These are phyloP conservation scores for Neelides sp. DNA, from an alignment of 1,140 invertebrate genomes.

Conservation along the genomic window DNA sequence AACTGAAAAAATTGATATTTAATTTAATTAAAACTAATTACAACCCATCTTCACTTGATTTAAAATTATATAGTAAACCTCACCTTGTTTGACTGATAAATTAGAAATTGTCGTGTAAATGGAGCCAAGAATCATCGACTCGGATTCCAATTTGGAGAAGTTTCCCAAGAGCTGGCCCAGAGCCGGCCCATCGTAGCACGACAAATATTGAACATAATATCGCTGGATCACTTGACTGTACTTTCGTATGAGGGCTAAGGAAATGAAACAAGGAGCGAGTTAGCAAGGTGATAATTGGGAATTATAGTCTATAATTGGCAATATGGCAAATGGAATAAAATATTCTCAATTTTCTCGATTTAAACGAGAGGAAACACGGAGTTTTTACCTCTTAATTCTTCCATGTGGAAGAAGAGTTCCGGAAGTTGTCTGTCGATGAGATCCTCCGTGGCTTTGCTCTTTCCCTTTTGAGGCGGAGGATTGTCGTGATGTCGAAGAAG, in stretches of 20 bases:
- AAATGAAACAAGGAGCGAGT: slow-evolving; percentile 11
- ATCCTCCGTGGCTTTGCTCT: slow-evolving; percentile 75
- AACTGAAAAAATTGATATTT: slow-evolving; percentile 42
- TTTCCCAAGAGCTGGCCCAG: slow-evolving; percentile 69
- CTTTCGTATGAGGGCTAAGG: slow-evolving; percentile 68
- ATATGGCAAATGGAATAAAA: too few species aligned
- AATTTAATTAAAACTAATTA: slow-evolving; percentile 8
- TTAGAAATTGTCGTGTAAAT: slow-evolving; percentile 77
- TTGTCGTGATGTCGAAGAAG: slow-evolving; percentile 90
- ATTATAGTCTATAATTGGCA: too few species aligned
- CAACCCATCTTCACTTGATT: slow-evolving; percentile 2
- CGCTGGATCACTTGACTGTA: slow-evolving; percentile 94
- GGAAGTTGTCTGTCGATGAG: slow-evolving; percentile 86
- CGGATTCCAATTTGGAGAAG: slow-evolving; percentile 75
- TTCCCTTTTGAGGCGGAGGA: slow-evolving; percentile 65
- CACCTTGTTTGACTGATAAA: slow-evolving; percentile 77
- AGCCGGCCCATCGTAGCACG: slow-evolving; percentile 86
- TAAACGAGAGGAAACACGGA: background rate
- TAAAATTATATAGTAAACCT: slow-evolving; percentile 6
- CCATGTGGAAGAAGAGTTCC: slow-evolving; percentile 95
- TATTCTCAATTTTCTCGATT: too few species aligned
- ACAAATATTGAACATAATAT: slow-evolving; percentile 94
- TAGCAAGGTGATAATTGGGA: too few species aligned
- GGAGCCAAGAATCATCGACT: slow-evolving; percentile 84
- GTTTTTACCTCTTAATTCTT: slow-evolving; percentile 62